Conservation (phyloP, 2,797 vertebrate species). For the Clamator glandarius region DNA sequence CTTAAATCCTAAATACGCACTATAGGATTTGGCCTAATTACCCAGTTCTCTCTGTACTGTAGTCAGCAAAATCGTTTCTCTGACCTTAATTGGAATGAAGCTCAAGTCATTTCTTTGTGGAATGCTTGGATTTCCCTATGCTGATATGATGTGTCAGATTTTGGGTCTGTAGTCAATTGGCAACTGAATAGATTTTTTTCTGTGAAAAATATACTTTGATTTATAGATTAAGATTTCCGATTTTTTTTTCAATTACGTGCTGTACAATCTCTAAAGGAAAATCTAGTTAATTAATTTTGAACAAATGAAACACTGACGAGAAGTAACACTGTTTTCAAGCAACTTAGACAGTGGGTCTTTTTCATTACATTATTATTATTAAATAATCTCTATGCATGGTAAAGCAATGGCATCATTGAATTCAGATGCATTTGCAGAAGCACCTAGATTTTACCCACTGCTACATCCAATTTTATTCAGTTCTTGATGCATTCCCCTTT, state of each 20-base stretch:
- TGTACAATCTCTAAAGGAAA: background rate
- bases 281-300: background rate
- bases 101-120: background rate
- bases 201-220: background rate
- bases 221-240: background rate
- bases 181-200: background rate
- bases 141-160: background rate
- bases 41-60: background rate
- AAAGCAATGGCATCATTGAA: background rate
- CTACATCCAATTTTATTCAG: background rate
- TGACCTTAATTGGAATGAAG: background rate
- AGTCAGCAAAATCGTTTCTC: background rate
- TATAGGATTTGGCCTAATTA: slow-evolving; percentile 38
- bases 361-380: background rate
- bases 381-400: background rate
- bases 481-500: background rate
- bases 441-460: background rate
- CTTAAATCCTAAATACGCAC: background rate
- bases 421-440: background rate
- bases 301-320: background rate
- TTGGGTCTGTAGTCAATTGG: background rate
- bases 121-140: background rate
- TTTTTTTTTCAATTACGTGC: background rate
- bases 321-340: background rate
- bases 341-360: background rate